Percentiles rank a stretch among this genome's conserved stretches.
phyloP scores from a whole-genome alignment of 2,113 vertebrate species.

The Casuarius casuarius region DNA sequence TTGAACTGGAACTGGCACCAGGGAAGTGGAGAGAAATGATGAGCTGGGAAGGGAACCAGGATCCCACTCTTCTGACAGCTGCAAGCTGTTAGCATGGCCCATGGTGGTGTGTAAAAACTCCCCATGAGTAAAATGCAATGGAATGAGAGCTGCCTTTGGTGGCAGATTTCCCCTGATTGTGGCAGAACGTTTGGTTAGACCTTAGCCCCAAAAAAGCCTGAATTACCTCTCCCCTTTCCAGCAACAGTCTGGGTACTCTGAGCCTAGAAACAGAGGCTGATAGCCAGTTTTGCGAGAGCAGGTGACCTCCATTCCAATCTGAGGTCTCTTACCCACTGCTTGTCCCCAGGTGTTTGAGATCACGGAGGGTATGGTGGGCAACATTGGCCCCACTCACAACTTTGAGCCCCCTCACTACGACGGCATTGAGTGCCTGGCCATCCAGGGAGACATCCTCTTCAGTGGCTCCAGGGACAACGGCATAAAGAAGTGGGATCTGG shows the following conservation, averaged over 20 bases:
- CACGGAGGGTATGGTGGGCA: constrained; percentile 85
- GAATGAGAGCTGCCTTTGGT: neutral
- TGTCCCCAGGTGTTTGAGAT: constrained; percentile 89
- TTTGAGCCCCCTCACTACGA: constrained; percentile 98
- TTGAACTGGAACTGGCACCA: neutral
- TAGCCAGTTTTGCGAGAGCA: neutral
- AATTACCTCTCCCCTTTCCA: neutral
- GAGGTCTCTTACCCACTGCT: neutral
- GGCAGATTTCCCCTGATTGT: neutral
- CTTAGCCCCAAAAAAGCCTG: neutral
- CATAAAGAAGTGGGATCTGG: constrained; percentile 97
- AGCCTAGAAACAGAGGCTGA: neutral
- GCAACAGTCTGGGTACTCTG: neutral
- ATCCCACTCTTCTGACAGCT: neutral
- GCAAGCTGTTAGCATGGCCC: neutral
- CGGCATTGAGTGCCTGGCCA: constrained; percentile 93
- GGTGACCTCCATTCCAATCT: neutral
- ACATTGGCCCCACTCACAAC: constrained; percentile 92
- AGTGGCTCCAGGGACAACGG: constrained; percentile 96
- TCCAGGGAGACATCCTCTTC: constrained; percentile 90
- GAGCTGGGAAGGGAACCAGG: neutral
- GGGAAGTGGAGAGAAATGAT: neutral
- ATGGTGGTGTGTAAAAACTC: neutral
- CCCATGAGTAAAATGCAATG: neutral
- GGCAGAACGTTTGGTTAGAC: neutral